Conservation (phyloP, 53 echinoderm and acorn worm species). For the Mesocentrotus franciscanus region DNA sequence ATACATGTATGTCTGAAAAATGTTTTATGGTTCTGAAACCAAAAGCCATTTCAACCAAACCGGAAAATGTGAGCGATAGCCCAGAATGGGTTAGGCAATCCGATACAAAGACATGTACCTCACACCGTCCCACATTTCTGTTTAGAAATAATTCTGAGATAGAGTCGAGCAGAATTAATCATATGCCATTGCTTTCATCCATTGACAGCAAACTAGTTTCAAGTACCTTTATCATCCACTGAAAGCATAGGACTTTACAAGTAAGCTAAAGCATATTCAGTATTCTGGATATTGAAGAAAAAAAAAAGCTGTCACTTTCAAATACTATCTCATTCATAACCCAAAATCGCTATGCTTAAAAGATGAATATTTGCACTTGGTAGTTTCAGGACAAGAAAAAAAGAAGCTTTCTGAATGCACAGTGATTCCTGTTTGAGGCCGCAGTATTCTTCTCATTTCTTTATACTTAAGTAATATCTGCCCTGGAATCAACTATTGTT, state of each 20-base stretch:
- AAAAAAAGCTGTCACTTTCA: background rate
- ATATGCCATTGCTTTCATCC: background rate
- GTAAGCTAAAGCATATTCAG: background rate
- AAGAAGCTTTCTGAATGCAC: background rate
- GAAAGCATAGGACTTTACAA: constrained; percentile 15
- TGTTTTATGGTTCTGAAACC: background rate
- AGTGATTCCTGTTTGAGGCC: background rate
- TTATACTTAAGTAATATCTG: background rate
- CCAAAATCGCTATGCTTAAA: constrained; percentile 8
- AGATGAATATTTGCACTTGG: constrained; percentile 16
- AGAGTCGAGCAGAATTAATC: background rate
- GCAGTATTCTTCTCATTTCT: background rate
- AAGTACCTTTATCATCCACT: background rate
- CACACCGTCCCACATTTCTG: background rate
- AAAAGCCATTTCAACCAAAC: background rate
- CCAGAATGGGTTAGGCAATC: background rate
- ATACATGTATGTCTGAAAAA: background rate
- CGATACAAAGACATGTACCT: background rate
- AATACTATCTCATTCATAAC: constrained; percentile 40
- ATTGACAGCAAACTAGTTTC: no score
- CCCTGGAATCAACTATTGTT: no score
- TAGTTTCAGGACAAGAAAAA: background rate
- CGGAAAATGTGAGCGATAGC: background rate
- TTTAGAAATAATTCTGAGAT: background rate
- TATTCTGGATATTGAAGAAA: background rate